A percentile compares a stretch with the other conserved stretches of the same genome.
Evolutionary conservation across 2,797 vertebrate species (phyloP).

Genomic region (Aplochiton taeniatus): DNA sequence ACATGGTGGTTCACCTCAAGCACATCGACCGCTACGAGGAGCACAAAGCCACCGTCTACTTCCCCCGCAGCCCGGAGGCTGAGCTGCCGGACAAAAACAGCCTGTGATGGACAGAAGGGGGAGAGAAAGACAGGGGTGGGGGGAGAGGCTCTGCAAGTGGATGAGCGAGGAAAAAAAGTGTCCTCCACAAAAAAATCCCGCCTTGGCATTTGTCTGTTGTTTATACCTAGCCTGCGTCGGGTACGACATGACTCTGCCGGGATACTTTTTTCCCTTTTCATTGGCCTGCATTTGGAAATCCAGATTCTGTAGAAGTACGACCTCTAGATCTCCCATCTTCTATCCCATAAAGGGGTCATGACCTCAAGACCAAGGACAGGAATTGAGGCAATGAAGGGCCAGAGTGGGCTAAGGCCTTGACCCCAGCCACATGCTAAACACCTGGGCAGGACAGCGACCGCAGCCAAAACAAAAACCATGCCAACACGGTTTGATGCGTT

Average conservation of each 20-base stretch:
- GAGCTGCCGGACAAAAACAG: constrained; percentile 82
- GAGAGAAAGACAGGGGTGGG: constrained; percentile 44
- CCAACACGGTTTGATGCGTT: constrained; percentile 46
- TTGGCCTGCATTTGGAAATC: constrained; percentile 63
- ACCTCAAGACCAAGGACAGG: constrained; percentile 56
- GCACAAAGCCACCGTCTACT: constrained; percentile 85
- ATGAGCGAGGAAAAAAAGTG: constrained; percentile 63
- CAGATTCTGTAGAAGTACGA: constrained; percentile 46
- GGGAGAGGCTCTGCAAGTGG: constrained; percentile 49
- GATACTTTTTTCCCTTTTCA: constrained; percentile 72
- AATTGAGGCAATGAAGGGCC: constrained; percentile 60
- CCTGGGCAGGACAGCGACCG: constrained; percentile 58
- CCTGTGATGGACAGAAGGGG: constrained; percentile 63
- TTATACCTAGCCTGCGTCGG: no score
- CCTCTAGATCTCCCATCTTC: constrained; percentile 63
- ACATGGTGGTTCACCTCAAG: constrained; percentile 92
- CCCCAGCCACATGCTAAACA: constrained; percentile 71
- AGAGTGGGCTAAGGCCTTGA: constrained; percentile 62
- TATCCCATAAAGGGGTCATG: constrained; percentile 50
- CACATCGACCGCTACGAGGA: constrained; percentile 90
- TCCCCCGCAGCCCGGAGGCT: constrained; percentile 78
- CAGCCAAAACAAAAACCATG: constrained; percentile 62
- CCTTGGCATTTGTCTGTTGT: neutral
- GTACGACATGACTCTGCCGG: constrained; percentile 49
- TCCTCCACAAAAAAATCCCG: constrained; percentile 49